A percentile compares a stretch with the other conserved stretches of the same genome.
phyloP scores from a whole-genome alignment of 1,140 invertebrate genomes.

The Leptonema lineaticorne region DNA sequence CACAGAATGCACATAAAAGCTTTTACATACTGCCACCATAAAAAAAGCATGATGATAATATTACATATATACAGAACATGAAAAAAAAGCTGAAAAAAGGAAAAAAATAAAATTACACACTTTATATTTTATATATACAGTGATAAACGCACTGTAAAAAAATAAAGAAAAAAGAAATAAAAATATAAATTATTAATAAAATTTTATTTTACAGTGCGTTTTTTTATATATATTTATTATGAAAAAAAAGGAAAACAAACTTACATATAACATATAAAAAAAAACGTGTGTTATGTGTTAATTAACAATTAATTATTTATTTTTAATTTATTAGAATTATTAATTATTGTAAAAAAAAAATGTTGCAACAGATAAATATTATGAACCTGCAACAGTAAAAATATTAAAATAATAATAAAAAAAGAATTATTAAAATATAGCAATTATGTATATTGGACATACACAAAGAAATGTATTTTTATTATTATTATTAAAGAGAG shows the following conservation, averaged over 20 bases:
- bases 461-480: background rate
- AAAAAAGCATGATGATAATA: background rate
- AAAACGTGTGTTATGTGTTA: constrained; percentile 18
- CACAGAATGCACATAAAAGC: background rate
- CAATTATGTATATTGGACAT: background rate
- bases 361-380: constrained; percentile 7
- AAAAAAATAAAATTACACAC: background rate
- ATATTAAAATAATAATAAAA: constrained; percentile 16
- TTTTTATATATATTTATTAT: background rate
- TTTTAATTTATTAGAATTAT: no score
- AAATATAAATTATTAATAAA: no score
- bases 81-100: background rate
- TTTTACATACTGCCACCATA: background rate
- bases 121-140: no score
- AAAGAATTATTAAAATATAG: background rate
- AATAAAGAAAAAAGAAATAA: no score
- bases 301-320: background rate
- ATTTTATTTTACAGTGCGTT: background rate
- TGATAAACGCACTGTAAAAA: no score
- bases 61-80: background rate
- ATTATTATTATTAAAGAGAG: no score
- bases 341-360: background rate
- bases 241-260: background rate
- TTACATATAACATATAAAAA: background rate
- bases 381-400: constrained; percentile 40